These are phyloP conservation scores for Dendrolimus kikuchii DNA, from an alignment of 1,140 invertebrate species.

Conservation along the genomic window DNA sequence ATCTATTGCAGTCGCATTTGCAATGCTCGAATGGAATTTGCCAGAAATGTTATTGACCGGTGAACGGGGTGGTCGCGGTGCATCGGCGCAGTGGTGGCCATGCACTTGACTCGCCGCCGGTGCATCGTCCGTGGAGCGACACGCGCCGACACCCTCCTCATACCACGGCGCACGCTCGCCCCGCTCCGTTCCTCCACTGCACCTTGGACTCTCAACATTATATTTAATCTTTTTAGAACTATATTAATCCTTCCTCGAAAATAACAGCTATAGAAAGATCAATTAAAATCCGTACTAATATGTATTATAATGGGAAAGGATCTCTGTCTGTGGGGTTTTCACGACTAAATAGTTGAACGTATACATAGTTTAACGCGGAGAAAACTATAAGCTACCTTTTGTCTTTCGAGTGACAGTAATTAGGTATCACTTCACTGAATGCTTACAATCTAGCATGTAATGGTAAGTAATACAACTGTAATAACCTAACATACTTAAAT, in stretches of 20 bases:
- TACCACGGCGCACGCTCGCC: slow-evolving; percentile 6
- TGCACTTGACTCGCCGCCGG: slow-evolving; percentile 56
- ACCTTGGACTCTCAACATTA: slow-evolving; percentile 4
- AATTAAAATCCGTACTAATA: no score
- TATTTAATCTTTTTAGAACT: slow-evolving; percentile 24
- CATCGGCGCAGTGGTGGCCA: slow-evolving; percentile 43
- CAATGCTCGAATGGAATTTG: slow-evolving; percentile 7
- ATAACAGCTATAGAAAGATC: no score
- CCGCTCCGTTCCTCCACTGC: slow-evolving; percentile 18
- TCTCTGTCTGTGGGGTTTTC: no score
- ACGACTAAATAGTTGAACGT: no score
- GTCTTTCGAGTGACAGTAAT: no score
- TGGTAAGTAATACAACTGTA: no score
- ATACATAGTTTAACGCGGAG: no score
- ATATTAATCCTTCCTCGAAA: neutral
- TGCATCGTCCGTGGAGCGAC: slow-evolving; percentile 49
- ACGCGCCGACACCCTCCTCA: slow-evolving; percentile 18
- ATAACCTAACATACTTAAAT: no score
- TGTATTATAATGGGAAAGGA: no score
- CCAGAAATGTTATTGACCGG: slow-evolving; percentile 49
- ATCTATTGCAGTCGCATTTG: no score
- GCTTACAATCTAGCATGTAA: slow-evolving; percentile 12
- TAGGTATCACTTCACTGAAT: neutral
- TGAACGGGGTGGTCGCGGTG: slow-evolving; percentile 38
- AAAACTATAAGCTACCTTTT: no score